Conservation (phyloP, 2,888 invertebrate species). For the Leucoptera coffeella region DNA sequence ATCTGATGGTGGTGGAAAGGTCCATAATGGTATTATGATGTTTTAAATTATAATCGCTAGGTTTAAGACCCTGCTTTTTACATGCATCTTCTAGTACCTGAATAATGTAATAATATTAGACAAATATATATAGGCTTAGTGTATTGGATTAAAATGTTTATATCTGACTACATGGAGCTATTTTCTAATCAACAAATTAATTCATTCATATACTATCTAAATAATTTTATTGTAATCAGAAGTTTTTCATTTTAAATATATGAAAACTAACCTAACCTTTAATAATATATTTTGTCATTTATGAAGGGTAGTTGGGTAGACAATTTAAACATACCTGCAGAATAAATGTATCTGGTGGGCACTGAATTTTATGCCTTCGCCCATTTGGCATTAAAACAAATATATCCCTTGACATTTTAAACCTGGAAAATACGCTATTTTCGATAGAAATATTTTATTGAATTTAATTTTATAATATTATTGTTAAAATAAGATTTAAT, state of each 20-base stretch:
- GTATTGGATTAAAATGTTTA: too few relatives aligned
- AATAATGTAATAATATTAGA: slow-evolving; percentile 61
- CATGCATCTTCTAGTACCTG: slow-evolving; percentile 85
- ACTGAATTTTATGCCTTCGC: slow-evolving; percentile 71
- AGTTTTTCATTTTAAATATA: neutral
- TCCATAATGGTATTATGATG: slow-evolving; percentile 78
- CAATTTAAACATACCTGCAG: slow-evolving; percentile 66
- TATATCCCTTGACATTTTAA: slow-evolving; percentile 52
- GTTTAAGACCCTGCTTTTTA: slow-evolving; percentile 64
- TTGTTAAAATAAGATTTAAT: too few relatives aligned
- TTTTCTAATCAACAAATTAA: too few relatives aligned
- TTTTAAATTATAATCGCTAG: slow-evolving; percentile 72
- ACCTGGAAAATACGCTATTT: slow-evolving; percentile 1
- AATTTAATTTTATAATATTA: too few relatives aligned
- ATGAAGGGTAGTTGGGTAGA: neutral
- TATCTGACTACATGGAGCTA: too few relatives aligned
- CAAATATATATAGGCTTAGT: too few relatives aligned
- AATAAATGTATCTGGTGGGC: slow-evolving; percentile 73
- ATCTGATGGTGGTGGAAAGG: slow-evolving; percentile 69
- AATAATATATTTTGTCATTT: slow-evolving; percentile 1
- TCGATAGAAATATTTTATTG: too few relatives aligned
- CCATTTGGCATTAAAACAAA: slow-evolving; percentile 76
- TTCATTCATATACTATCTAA: slow-evolving; percentile 1
- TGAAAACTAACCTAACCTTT: neutral
- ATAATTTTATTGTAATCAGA: too few relatives aligned